Evolutionary conservation across 2,888 invertebrate species (phyloP), one percentile per base, ranked within the genome.

Genomic region (Dicyrtomina minuta): DNA sequence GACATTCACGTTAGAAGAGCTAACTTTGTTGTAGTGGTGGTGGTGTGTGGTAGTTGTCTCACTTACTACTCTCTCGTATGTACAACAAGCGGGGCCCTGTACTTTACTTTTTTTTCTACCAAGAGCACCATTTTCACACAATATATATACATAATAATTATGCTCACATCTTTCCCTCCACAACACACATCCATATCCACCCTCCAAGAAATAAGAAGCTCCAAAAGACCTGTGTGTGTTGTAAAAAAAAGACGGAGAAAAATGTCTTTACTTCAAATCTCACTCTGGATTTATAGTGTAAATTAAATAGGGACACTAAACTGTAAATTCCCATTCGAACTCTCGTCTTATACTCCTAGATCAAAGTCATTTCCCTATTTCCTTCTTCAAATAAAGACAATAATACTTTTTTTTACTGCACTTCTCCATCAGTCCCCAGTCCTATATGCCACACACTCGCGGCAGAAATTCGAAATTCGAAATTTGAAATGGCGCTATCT

Each of bases 281-380:
- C 15, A 49, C n/a, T 61, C 24, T 53, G 64, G 39, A 64, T 64
- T 64, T 64, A 64, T 64, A 53, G 64, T 53, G 33, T 53, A 64
- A 64, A 64, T 64, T 64, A 64, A 64, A 64, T 39, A 41, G 64
- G 62, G 24, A 64, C 53, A 44, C 62, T 22, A 53, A 53, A 53
- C 62, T 62, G 62, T 62, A 49, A 49, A 44, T 49, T 62, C 27
- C 49, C 46, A 62, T 62, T 17, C 24, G 46, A n/a, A 27, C 46
- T 44, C 15, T 20, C 15, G 1, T 20, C 60, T 22, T 12, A n/a
- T n/a, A 46, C 17, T 17, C 4, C 17, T 46, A 41, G 8, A 46
- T 46, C 46, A 46, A 46, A 15, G 17, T 46, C 4, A 41, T n/a
- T n/a, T n/a, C n/a, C n/a, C n/a, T n/a, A n/a, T n/a, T n/a, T n/a